Conservation (phyloP, 2,113 vertebrate genomes). For the Mastomys coucha region DNA sequence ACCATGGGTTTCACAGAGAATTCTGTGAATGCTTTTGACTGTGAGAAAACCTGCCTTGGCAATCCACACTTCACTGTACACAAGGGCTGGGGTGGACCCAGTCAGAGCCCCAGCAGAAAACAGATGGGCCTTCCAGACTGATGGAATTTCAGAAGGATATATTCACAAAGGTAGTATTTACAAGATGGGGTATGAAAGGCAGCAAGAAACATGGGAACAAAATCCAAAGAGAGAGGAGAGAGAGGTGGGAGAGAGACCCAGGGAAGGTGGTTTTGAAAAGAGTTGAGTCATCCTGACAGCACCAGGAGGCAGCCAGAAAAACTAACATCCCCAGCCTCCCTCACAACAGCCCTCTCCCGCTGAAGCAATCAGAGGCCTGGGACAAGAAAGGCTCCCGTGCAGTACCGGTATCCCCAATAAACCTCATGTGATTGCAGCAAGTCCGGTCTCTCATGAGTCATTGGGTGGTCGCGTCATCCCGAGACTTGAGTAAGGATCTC, state of each 20-base stretch:
- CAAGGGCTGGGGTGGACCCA: fast-evolving
- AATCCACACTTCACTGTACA: neutral
- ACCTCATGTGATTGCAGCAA: too few relatives aligned
- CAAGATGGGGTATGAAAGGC: neutral
- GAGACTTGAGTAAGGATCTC: too few relatives aligned
- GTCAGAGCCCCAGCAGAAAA: neutral
- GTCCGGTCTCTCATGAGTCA: too few relatives aligned
- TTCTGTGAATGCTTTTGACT: neutral
- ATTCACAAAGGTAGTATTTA: neutral
- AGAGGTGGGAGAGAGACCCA: neutral
- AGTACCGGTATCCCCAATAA: too few relatives aligned
- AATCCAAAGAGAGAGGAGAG: neutral
- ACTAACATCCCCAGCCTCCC: neutral
- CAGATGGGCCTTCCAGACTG: neutral
- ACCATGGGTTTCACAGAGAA: neutral
- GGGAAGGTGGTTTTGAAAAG: neutral
- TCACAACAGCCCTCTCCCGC: neutral
- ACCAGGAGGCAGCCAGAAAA: neutral
- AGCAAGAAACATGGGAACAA: neutral
- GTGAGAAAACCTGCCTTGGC: too few relatives aligned
- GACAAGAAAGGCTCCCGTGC: neutral
- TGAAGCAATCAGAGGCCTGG: neutral
- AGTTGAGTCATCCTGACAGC: neutral
- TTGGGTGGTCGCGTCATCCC: too few relatives aligned
- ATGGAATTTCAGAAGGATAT: neutral